These are phyloP conservation scores for Martes flavigula DNA, from an alignment of 2,797 vertebrate genomes.

Conservation along the genomic window DNA sequence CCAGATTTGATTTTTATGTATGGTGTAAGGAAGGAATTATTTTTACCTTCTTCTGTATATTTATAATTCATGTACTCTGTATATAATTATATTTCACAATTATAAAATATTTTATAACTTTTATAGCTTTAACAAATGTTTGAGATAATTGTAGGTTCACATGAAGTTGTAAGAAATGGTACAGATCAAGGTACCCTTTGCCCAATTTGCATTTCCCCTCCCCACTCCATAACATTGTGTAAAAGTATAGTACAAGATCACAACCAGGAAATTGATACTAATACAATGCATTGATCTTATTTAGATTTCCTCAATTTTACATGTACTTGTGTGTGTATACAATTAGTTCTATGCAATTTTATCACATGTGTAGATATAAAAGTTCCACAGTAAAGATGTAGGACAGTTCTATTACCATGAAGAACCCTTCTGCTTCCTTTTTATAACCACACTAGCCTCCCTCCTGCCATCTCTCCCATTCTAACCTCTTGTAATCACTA, in stretches of 20 bases:
- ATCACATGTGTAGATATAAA: not conserved
- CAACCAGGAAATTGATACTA: not conserved
- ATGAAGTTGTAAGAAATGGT: not conserved
- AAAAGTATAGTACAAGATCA: not conserved
- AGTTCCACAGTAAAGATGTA: not conserved
- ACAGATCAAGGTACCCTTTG: not conserved
- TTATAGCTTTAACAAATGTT: not conserved
- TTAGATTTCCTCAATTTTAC: not conserved
- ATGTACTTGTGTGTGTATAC: not conserved
- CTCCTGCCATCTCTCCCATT: not conserved
- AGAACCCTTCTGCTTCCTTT: not conserved
- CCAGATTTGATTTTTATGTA: not conserved
- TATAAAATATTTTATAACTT: not conserved
- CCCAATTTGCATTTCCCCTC: not conserved
- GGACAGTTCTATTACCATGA: not conserved
- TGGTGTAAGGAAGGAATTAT: not conserved
- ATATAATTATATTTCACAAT: not conserved
- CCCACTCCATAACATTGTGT: not conserved
- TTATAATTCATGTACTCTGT: not conserved
- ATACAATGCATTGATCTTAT: not conserved
- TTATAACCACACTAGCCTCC: not conserved
- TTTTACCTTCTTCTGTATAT: not conserved
- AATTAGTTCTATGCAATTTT: not conserved
- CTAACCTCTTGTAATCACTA: not conserved
- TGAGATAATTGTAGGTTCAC: not conserved